Conservation (phyloP, 2,888 invertebrate genomes). For the Carabus problematicus region DNA sequence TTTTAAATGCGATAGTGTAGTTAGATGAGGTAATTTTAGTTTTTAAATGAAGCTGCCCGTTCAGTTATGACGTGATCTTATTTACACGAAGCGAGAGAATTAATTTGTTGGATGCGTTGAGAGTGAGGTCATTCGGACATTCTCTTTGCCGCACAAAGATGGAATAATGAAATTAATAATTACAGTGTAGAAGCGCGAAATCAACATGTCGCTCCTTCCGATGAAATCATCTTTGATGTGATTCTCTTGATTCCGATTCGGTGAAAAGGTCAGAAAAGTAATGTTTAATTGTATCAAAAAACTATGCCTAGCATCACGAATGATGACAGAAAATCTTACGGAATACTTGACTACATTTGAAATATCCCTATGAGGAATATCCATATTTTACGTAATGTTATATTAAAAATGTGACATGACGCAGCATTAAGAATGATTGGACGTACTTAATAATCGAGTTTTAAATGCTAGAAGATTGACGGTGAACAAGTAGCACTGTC, state of each 20-base stretch:
- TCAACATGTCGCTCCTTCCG: no score
- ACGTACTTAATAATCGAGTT: background rate
- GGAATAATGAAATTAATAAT: conserved; percentile 20
- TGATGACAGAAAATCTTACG: no score
- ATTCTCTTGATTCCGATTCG: no score
- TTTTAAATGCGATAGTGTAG: no score
- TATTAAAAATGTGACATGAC: conserved; percentile 2
- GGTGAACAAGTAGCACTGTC: background rate
- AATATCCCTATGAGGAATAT: background rate
- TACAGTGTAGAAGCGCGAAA: background rate
- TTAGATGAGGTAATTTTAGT: conserved; percentile 21
- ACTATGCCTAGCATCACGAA: no score
- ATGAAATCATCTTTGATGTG: no score
- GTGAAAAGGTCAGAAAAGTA: no score
- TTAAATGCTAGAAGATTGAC: conserved; percentile 1
- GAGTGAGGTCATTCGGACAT: conserved; percentile 20
- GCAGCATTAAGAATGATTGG: background rate
- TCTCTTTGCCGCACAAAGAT: conserved; percentile 8
- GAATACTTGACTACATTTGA: no score
- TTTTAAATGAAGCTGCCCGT: conserved; percentile 14
- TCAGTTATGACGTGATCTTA: conserved; percentile 21
- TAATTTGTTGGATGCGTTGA: conserved; percentile 17
- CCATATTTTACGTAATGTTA: background rate
- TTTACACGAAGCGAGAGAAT: conserved; percentile 10
- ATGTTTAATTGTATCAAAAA: no score